A percentile compares a stretch with the other conserved stretches of the same genome.
phyloP scores from a whole-genome alignment of 2,113 vertebrate species.

The Hemichromis elongatus region DNA sequence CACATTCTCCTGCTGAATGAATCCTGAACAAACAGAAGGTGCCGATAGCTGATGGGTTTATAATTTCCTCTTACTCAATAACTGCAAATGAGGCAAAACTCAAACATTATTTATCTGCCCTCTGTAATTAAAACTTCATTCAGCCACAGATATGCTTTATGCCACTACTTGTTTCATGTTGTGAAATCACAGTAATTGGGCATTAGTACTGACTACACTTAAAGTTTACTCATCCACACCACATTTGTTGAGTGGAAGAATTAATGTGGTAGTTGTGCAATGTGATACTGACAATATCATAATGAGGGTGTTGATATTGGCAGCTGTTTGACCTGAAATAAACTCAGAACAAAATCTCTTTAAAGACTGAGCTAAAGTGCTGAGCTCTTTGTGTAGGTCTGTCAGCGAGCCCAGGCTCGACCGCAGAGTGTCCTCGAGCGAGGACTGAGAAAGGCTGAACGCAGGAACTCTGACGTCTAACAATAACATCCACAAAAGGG shows the following conservation, averaged over 20 bases:
- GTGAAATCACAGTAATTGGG: background rate
- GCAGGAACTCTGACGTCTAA: conserved; percentile 24
- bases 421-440: background rate
- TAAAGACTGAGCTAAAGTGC: conserved; percentile 22
- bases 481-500: conserved; percentile 39
- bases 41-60: conserved; percentile 45
- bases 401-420: conserved; percentile 39
- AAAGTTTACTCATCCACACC: background rate
- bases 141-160: conserved; percentile 38
- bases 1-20: conserved; percentile 68
- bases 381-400: conserved; percentile 20
- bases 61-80: conserved; percentile 50
- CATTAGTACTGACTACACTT: background rate
- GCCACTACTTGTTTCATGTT: conserved; percentile 4
- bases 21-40: conserved; percentile 70
- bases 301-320: conserved; percentile 41
- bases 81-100: conserved; percentile 55
- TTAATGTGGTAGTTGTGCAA: conserved; percentile 26
- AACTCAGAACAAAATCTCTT: conserved; percentile 3
- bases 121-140: conserved; percentile 56
- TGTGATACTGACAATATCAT: conserved; percentile 13
- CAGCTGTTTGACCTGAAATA: conserved; percentile 44
- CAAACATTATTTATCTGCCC: conserved; percentile 58
- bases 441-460: background rate
- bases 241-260: background rate